Evolutionary conservation across 2,113 vertebrate species (phyloP).

Genomic region (Recurvirostra avosetta): DNA sequence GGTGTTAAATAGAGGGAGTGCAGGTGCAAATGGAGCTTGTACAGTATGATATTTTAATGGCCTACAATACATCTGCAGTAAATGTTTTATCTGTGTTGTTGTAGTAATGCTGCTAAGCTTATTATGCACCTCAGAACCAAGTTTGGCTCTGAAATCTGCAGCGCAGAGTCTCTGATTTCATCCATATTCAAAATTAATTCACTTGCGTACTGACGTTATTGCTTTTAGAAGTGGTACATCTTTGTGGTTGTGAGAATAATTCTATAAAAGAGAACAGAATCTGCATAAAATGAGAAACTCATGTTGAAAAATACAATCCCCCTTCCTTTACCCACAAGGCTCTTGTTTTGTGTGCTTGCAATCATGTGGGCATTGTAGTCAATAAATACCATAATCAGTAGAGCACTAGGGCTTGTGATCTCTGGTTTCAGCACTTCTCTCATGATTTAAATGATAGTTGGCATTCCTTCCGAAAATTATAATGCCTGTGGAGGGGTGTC

Average conservation of each 20-base stretch:
- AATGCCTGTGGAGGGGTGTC: background rate
- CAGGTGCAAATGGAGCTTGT: background rate
- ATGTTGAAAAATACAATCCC: background rate
- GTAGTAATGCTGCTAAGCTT: background rate
- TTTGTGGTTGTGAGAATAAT: background rate
- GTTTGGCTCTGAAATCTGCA: background rate
- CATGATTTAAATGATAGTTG: background rate
- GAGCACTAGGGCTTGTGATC: background rate
- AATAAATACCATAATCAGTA: background rate
- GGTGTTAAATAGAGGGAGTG: background rate
- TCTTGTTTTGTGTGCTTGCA: background rate
- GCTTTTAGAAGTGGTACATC: background rate
- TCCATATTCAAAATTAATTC: background rate
- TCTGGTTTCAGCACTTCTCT: background rate
- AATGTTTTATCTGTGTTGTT: background rate
- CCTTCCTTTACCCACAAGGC: background rate
- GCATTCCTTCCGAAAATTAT: fast-evolving
- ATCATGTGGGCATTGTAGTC: background rate
- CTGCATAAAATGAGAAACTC: background rate
- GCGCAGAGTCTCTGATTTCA: background rate
- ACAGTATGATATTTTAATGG: background rate
- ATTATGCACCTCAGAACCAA: background rate
- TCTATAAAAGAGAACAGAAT: background rate
- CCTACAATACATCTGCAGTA: background rate
- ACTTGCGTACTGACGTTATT: background rate